Evolutionary conservation across 2,888 invertebrate genomes (phyloP), one percentile per base, ranked within the genome.

Genomic region (Brachylomia viminalis): DNA sequence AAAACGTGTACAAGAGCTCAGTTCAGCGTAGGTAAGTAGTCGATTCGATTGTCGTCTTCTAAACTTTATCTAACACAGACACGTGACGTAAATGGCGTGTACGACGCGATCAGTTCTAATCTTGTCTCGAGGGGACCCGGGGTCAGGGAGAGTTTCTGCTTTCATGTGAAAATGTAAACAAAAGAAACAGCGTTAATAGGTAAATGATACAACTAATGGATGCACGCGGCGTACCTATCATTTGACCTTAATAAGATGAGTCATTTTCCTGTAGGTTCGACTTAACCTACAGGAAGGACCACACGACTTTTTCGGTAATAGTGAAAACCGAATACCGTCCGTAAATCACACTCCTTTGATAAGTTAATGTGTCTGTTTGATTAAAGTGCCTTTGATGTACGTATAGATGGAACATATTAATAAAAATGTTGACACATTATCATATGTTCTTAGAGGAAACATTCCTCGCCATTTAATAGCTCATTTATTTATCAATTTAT

Each of bases 131-230:
- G 70, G 67, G 68, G 76, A 75, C 77, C 73, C 61, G 64, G 62
- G 85, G 87, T 86, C 88, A 88, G 75, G 82, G 73, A 80, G 78
- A 84, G 80, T 74, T 83, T 71, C 78, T 59, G 79, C 78, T 86
- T 88, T 86, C 80, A 81, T 79, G 69, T 83, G 76, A 86, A 85
- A 89, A 86, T 86, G 82, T 88, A 88, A 88, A 88, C 86, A 85
- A 84, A 86, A 87, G 73, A 85, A 80, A 79, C 83, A 75, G 45
- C 54, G 38, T 77, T 79, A 75, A 79, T 83, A 86, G 84, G 88
- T 89, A 87, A 82, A 87, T 75, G 90, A 92, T 92, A 90, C 91
- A 89, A 86, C 73, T 91, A 91, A 92, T 92, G 87, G 87, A 68
- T 90, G 84, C 90, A 91, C 88, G 89, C 87, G 88, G 86, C 82